Evolutionary conservation across 1,140 invertebrate species (phyloP).

Genomic region (Drosophila kanapiae): DNA sequence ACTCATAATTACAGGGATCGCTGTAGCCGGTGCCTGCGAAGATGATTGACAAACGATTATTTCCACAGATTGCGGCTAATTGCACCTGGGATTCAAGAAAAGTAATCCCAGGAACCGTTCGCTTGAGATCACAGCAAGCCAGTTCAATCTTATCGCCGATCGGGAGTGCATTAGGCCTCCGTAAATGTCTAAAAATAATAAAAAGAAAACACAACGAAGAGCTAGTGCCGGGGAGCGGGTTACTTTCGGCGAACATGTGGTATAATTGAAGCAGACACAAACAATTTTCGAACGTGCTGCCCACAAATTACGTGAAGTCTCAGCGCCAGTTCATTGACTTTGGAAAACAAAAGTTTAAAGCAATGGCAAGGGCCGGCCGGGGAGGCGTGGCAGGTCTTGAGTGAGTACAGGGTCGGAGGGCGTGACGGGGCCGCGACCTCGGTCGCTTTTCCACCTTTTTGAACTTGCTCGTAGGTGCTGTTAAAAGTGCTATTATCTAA

Average conservation of each 20-base stretch:
- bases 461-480: slow-evolving; percentile 3
- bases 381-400: slow-evolving; percentile 18
- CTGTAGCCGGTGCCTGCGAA: slow-evolving; percentile 7
- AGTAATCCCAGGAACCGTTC: slow-evolving; percentile 26
- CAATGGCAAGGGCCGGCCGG: slow-evolving; percentile 20
- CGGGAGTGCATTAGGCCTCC: slow-evolving; percentile 22
- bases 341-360: slow-evolving; percentile 40
- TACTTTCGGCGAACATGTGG: slow-evolving; percentile 37
- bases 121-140: slow-evolving; percentile 3
- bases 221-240: neutral
- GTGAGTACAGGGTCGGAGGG: slow-evolving; percentile 22
- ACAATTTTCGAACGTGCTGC: slow-evolving; percentile 21
- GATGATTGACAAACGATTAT: slow-evolving; percentile 51
- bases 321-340: slow-evolving; percentile 42
- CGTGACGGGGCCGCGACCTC: slow-evolving; percentile 29
- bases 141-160: slow-evolving; percentile 33
- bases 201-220: slow-evolving; percentile 20
- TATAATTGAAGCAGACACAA: slow-evolving; percentile 28
- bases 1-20: slow-evolving; percentile 52
- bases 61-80: slow-evolving; percentile 51
- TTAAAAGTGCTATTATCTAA: slow-evolving; percentile 26
- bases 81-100: slow-evolving; percentile 17
- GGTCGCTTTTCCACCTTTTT: slow-evolving; percentile 8
- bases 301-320: slow-evolving; percentile 34
- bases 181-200: slow-evolving; percentile 44